Evolutionary conservation across 2,797 vertebrate species (phyloP).

Genomic region (Streptopelia turtur): DNA sequence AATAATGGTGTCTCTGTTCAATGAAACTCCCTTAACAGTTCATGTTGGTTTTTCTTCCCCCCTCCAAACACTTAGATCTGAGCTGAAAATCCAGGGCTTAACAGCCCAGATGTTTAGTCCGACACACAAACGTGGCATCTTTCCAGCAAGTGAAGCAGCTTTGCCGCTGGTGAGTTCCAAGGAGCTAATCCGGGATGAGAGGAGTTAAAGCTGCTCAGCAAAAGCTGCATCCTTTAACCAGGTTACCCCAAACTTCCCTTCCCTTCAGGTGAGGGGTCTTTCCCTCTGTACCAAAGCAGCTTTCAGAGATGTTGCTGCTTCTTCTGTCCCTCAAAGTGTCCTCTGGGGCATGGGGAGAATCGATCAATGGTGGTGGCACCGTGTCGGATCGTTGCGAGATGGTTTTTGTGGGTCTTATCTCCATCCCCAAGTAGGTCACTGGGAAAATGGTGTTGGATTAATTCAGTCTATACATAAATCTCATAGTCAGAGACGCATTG

Average conservation of each 20-base stretch:
- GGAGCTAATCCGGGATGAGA: conserved; percentile 69
- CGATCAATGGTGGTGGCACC: not conserved
- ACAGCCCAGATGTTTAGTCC: conserved; percentile 30
- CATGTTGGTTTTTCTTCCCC: not conserved
- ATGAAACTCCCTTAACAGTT: not conserved
- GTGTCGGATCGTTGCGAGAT: not conserved
- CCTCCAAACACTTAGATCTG: not conserved
- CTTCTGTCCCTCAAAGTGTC: not conserved
- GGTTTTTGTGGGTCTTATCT: not conserved
- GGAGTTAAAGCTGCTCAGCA: conserved; percentile 69
- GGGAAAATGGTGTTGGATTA: not conserved
- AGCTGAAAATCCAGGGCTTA: conserved; percentile 6
- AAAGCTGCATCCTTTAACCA: conserved; percentile 56
- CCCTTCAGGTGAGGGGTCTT: conserved; percentile 54
- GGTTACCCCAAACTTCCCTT: conserved; percentile 56
- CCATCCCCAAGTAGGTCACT: not conserved
- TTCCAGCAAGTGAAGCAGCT: conserved; percentile 12
- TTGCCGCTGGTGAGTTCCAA: not conserved
- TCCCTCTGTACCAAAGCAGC: not conserved
- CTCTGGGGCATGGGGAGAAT: not conserved
- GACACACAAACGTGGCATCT: not conserved
- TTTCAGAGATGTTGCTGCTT: conserved; percentile 61
- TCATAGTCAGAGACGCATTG: not conserved
- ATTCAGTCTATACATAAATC: not conserved
- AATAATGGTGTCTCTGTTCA: not conserved